Evolutionary conservation across 2,888 invertebrate species (phyloP), one percentile per base, ranked within the genome.

Genomic region (Eilema depressum): DNA sequence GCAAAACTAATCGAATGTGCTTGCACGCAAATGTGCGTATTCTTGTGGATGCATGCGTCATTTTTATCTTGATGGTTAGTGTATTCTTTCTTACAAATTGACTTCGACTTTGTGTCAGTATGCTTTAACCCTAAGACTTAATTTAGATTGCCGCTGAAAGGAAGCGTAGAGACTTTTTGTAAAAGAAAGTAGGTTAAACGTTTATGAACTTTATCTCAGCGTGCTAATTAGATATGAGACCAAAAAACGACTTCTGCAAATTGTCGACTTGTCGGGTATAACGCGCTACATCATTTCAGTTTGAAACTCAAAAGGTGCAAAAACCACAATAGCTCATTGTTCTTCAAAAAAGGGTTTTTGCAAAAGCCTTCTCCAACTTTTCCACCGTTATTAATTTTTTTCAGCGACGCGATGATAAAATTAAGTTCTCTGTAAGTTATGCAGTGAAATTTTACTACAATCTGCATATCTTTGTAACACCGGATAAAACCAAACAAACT

Each of bases 291-390:
- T 59, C 17, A 25, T 59, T 59, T 59, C 23, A 17, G 28, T 28
- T 64, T 63, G 30, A 61, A 30, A 57, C n/a, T 28, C 30, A 47
- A 33, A 53, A 20, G 10, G 63, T 63, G 25, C 25, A 26, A 61
- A 60, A 67, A 47, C 61, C 30, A 66, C 66, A 66, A 63, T 66
- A 33, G 20, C 57, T 60, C 68, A 64, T 71, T 71, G 71, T 68
- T 71, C 63, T 67, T n/a, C 57, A 56, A 53, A 64, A 61, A 26
- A 64, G 26, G 61, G 60, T 26, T 60, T 28, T 68, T 61, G 56
- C 28, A 56, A 71, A 59, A 63, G 59, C 28, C 23, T 14, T 63
- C 23, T 26, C 17, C 28, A n/a, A 37, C 28, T 28, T 61, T 28
- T 47, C 20, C 14, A 12, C 30, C 25, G 47, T 69, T 69, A 47